phyloP scores from a whole-genome alignment of 2,888 invertebrate genomes.

The Protodeltote pygarga region DNA sequence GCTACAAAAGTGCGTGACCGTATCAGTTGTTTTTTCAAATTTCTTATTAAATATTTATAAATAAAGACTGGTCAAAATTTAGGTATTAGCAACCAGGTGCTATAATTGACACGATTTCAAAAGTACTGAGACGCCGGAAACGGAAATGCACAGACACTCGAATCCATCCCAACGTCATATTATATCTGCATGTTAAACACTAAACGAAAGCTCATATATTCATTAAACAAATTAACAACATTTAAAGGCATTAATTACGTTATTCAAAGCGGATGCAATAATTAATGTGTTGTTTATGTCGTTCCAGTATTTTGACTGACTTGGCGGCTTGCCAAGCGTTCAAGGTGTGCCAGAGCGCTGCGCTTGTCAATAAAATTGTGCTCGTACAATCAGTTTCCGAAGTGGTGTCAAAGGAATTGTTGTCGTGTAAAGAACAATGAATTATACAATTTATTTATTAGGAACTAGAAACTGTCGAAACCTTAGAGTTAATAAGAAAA shows the following conservation, averaged over 20 bases:
- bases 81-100: no score
- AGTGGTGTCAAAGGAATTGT: neutral
- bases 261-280: conserved; percentile 7
- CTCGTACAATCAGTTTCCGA: conserved; percentile 3
- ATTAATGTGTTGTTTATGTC: conserved; percentile 23
- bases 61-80: no score
- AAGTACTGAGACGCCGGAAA: no score
- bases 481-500: no score
- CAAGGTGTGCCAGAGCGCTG: conserved; percentile 32
- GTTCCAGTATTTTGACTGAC: conserved; percentile 17
- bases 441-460: no score
- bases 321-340: conserved; percentile 40
- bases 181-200: neutral
- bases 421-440: conserved; percentile 14
- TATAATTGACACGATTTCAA: no score
- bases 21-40: no score
- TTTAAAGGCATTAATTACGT: neutral
- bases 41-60: no score
- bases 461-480: no score
- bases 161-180: neutral
- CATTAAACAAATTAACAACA: conserved; percentile 2
- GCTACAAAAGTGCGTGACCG: no score
- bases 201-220: neutral
- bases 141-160: no score
- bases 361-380: conserved; percentile 19